These are phyloP conservation scores for Brachionus paranguensis DNA, from an alignment of 1,140 invertebrate species.

Conservation along the genomic window DNA sequence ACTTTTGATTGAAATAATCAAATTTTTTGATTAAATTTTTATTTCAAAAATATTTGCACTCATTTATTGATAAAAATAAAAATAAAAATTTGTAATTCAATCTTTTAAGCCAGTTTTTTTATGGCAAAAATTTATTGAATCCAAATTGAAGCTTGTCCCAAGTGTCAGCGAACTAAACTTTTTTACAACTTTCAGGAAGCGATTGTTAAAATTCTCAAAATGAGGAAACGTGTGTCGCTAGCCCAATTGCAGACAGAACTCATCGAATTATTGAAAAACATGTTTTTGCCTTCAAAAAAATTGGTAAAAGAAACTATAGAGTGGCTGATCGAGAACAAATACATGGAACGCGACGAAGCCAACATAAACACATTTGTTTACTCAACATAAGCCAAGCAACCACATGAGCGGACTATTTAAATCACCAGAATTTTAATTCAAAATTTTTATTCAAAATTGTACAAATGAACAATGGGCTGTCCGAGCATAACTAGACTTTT, in stretches of 20 bases:
- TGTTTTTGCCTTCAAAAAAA: constrained; percentile 97
- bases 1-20: not conserved
- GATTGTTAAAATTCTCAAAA: constrained; percentile 98
- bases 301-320: constrained; percentile 99
- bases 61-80: not conserved
- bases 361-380: constrained; percentile 98
- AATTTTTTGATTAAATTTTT: not conserved
- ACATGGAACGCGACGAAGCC: constrained; percentile 88
- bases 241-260: constrained; percentile 89
- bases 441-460: not conserved
- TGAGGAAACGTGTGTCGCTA: constrained; percentile 87
- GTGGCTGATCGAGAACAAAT: constrained; percentile 97
- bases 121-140: too few relatives aligned
- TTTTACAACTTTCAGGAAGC: constrained; percentile 69
- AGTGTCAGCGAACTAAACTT: not conserved
- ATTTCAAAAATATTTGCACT: not conserved
- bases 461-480: not conserved
- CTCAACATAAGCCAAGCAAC: constrained; percentile 63
- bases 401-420: not conserved
- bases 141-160: not conserved
- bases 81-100: not conserved
- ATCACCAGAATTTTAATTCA: not conserved
- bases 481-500: too few relatives aligned
- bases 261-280: constrained; percentile 95
- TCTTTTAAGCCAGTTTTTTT: not conserved